Evolutionary conservation across 2,797 vertebrate species (phyloP), one percentile per base, ranked within the genome.

Genomic region (Cynopterus sphinx): DNA sequence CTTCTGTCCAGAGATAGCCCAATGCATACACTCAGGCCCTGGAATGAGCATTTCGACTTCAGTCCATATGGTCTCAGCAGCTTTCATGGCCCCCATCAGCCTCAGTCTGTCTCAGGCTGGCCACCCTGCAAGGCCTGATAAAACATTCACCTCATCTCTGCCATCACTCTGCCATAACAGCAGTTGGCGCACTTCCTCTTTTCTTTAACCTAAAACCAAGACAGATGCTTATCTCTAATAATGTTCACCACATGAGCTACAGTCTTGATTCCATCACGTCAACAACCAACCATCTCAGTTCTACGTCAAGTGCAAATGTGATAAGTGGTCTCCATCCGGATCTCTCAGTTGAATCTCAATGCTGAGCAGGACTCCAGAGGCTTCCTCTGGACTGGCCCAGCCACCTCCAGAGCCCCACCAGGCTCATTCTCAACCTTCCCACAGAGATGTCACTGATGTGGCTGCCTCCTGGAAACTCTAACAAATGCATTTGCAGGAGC

Each of bases 231-330:
- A 61, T 68, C 92, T 82, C 74, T 41, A 22, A 74, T 51, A 41
- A 89, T 55, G 55, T 73, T 78, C 93, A 83, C 28, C 31, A 31
- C 33, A 6, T 0, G 78, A 93, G 87, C 55, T 55, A 82, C 6
- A 2, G 65, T 68, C 90, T 36, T 28, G 13, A 78, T n/a, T 53
- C 83, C 65, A 46, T 46, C 87, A 68, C 78, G 41, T 67, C 31
- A 74, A 83, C 73, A 12, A 26, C 24, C 87, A 12, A 16, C 15
- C 1, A 59, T 39, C 77, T 83, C 36, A 26, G 73, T 33, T 86
- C 61, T 10, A 22, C 41, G 79, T 61, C 96, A 86, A 93, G 83
- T 86, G 53, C 49, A 71, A 79, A 94, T 74, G 26, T 39, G 85
- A 7, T 73, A 77, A 77, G 36, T 31, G n/a, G 41, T 33, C 41